Evolutionary conservation across 2,888 invertebrate species (phyloP).

Genomic region (Oeneis ivallda): DNA sequence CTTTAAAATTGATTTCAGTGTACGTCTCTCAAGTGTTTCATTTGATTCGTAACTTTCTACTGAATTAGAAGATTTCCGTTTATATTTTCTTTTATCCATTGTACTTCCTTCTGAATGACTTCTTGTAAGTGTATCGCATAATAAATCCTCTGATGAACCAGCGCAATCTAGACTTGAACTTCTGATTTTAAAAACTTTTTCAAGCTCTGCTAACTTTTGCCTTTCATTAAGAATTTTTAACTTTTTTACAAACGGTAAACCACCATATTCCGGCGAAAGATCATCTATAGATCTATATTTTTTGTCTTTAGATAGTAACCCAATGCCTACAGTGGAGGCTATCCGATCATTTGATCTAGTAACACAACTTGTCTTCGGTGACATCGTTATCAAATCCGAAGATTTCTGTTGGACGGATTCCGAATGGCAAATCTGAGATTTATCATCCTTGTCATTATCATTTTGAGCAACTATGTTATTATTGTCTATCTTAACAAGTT

Average conservation of each 20-base stretch:
- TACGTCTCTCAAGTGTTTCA: constrained; percentile 90
- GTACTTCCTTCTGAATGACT: constrained; percentile 92
- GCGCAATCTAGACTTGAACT: constrained; percentile 91
- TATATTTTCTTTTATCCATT: constrained; percentile 83
- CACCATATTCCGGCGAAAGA: constrained; percentile 92
- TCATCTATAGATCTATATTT: constrained; percentile 93
- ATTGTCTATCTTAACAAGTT: constrained; percentile 78
- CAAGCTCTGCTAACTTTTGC: constrained; percentile 91
- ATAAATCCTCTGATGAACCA: constrained; percentile 82
- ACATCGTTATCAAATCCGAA: constrained; percentile 70
- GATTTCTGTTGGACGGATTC: constrained; percentile 74
- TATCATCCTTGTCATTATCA: constrained; percentile 65
- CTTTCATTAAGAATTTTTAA: constrained; percentile 93
- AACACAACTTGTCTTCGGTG: constrained; percentile 56
- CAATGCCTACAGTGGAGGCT: constrained; percentile 49
- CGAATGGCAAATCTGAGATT: constrained; percentile 68
- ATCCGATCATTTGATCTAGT: constrained; percentile 55
- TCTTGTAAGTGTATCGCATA: constrained; percentile 84
- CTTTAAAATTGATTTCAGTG: constrained; percentile 92
- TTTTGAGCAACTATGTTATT: constrained; percentile 67
- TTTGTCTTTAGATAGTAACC: constrained; percentile 77
- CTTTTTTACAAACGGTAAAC: constrained; percentile 93
- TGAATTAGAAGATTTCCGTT: constrained; percentile 70
- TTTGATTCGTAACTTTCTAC: constrained; percentile 81
- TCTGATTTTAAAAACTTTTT: constrained; percentile 87